Base-by-base conservation (phyloP, 2,113 vertebrate species). In the Stercorarius parasiticus region DNA sequence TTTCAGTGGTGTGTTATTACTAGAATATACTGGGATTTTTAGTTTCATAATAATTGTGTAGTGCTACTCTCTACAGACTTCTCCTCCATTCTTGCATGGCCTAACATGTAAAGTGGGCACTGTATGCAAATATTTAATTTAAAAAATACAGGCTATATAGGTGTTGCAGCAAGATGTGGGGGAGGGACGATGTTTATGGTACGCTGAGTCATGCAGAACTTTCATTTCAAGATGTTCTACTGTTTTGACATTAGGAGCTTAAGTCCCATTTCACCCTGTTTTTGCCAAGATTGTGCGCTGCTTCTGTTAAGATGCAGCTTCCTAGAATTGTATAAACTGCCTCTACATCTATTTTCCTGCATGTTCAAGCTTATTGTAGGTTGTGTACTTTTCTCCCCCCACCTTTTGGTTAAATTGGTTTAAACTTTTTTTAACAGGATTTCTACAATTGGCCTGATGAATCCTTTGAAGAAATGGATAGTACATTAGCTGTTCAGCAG, bases 381-480 rank as follows among this genome's bases (percentile, higher is more conserved):
- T 50, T 52, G 21, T 3, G 16, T 0, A 3, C 45, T 49, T 43
- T 90, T 91, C 32, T 86, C 66, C 22, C n/a, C 36, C 13, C 7
- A 10, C 11, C 10, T 47, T 73, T 83, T 34, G 66, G 26, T 90
- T 82, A 80, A 94, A 66, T 71, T 40, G 42, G 10, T 95, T 85
- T 91, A 20, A 87, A 83, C 5, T 52, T 65, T 55, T 93, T 95
- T 84, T 47, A 55, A 78, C 91, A 99, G 99, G 99, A 99, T 97
- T 99, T 99, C 98, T 99, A 99, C 98, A 99, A 99, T 97, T 99
- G 99, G 99, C 99, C 99, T 47, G 99, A 99, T 99, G 99, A 99
- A 91, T 99, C 99, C n/a, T 99, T 99, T 97, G 99, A 99, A 97
- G 99, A 99, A 97, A 99, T 99, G 99, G 99, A 99, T 96, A 99